Conservation (phyloP, 2,113 vertebrate species). For the Corvus hawaiiensis region DNA sequence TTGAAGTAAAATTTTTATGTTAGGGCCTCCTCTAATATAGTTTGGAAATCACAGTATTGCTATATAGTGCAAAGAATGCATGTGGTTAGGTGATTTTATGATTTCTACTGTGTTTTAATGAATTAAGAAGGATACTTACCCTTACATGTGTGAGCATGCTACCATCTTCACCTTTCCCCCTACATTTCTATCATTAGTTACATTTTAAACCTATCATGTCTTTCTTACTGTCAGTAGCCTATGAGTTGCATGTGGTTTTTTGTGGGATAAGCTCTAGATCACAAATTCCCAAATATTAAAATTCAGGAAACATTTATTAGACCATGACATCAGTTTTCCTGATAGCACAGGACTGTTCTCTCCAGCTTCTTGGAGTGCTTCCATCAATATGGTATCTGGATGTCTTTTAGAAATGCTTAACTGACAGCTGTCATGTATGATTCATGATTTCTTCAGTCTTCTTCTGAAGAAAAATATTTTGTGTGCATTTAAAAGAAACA, state of each 20-base stretch:
- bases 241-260: neutral
- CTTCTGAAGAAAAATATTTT: slow-evolving; percentile 1
- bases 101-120: neutral
- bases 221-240: neutral
- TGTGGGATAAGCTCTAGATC: neutral
- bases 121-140: neutral
- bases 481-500: neutral
- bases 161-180: neutral
- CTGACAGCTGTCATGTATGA: slow-evolving; percentile 16
- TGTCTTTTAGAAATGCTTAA: slow-evolving; percentile 23
- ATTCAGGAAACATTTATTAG: neutral
- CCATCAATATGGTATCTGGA: neutral
- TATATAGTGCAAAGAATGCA: neutral
- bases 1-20: neutral
- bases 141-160: fast-evolving
- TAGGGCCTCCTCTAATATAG: neutral
- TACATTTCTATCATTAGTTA: neutral
- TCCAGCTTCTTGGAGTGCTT: neutral
- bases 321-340: neutral
- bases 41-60: neutral
- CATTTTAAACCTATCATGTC: neutral
- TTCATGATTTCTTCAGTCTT: neutral
- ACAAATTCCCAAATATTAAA: neutral
- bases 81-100: neutral
- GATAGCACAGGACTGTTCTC: neutral